phyloP scores from a whole-genome alignment of 2,113 vertebrate species.

The Trinectes maculatus region DNA sequence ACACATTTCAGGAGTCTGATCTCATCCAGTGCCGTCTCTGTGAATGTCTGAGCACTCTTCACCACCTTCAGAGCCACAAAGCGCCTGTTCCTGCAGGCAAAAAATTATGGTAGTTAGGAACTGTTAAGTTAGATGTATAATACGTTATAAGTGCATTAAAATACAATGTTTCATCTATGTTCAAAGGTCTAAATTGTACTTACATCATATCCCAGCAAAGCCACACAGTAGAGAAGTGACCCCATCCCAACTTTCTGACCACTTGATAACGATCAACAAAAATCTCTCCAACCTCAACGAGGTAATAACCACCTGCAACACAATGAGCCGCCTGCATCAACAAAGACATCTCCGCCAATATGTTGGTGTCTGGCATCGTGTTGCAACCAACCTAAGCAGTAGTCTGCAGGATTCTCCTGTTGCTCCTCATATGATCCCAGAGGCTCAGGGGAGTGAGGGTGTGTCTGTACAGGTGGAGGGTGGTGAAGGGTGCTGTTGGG shows the following conservation, averaged over 20 bases:
- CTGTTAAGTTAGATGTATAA: neutral
- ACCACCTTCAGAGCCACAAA: constrained; percentile 89
- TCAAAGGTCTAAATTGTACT: constrained; percentile 47
- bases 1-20: constrained; percentile 87
- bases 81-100: constrained; percentile 63
- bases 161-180: too few species aligned
- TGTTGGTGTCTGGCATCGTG: neutral
- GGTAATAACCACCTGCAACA: constrained; percentile 77
- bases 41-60: constrained; percentile 88
- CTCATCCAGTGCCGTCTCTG: constrained; percentile 90
- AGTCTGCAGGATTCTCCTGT: constrained; percentile 78
- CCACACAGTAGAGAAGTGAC: constrained; percentile 82
- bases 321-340: neutral
- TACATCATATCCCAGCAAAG: constrained; percentile 80
- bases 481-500: neutral
- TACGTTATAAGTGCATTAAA: too few species aligned
- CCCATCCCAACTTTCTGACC: constrained; percentile 80
- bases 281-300: constrained; percentile 74
- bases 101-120: constrained; percentile 27
- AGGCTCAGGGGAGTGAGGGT: constrained; percentile 24
- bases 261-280: constrained; percentile 79
- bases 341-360: neutral
- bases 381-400: constrained; percentile 66
- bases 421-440: constrained; percentile 61
- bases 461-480: constrained; percentile 1